A percentile compares a stretch with the other conserved stretches of the same genome.
phyloP scores from a whole-genome alignment of 2,113 vertebrate species.

The Cyanistes caeruleus region DNA sequence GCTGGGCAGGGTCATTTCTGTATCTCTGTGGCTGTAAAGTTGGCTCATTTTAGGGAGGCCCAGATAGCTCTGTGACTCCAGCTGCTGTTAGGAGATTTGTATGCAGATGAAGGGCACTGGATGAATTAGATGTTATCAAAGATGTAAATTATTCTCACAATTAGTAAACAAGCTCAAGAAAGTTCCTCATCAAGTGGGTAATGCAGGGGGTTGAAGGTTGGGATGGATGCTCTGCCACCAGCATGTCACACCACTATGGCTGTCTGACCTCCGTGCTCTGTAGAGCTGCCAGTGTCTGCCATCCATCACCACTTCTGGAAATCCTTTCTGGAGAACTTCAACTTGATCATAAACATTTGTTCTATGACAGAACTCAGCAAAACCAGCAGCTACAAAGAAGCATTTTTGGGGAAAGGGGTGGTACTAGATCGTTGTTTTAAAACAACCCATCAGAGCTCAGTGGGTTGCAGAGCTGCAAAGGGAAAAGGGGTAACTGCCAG shows the following conservation, averaged over 20 bases:
- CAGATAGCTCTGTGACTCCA: constrained; percentile 10
- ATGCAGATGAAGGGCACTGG: constrained; percentile 22
- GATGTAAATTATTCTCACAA: constrained; percentile 24
- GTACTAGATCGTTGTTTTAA: background rate
- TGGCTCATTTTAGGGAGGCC: constrained; percentile 5
- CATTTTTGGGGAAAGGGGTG: fast-evolving
- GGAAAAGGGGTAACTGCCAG: background rate
- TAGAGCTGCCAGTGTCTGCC: background rate
- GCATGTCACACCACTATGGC: background rate
- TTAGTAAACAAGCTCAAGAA: constrained; percentile 37
- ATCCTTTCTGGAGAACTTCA: background rate
- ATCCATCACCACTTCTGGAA: background rate
- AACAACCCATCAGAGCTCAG: background rate
- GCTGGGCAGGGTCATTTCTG: background rate
- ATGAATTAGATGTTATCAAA: background rate
- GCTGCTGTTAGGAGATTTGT: constrained; percentile 25
- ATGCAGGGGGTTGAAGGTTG: background rate
- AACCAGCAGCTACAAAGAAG: background rate
- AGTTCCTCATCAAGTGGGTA: background rate
- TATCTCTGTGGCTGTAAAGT: background rate
- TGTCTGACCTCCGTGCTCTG: background rate
- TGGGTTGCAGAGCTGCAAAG: background rate
- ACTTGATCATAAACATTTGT: constrained; percentile 10
- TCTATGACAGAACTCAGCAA: constrained; percentile 23
- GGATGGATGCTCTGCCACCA: background rate